phyloP scores from a whole-genome alignment of 2,113 vertebrate species.

The Elephas maximus region DNA sequence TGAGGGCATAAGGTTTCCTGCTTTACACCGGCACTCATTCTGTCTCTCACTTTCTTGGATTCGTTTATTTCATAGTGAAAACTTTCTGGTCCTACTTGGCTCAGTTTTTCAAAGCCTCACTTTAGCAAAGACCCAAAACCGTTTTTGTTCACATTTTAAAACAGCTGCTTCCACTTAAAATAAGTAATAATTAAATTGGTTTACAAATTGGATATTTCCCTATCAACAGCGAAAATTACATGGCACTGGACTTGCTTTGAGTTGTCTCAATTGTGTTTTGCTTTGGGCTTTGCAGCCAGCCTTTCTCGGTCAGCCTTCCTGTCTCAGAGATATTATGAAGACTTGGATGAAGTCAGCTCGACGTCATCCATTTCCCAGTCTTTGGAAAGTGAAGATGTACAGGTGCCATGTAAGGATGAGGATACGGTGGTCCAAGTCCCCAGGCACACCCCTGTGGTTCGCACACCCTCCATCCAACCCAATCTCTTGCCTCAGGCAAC shows the following conservation, averaged over 20 bases:
- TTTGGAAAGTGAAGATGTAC: slow-evolving; percentile 91
- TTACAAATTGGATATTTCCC: not conserved
- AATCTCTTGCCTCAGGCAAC: slow-evolving; percentile 90
- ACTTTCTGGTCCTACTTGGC: not conserved
- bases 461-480: slow-evolving; percentile 94
- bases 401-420: slow-evolving; percentile 87
- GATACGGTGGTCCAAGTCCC: slow-evolving; percentile 84
- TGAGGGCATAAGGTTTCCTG: not conserved
- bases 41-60: not conserved
- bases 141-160: not conserved
- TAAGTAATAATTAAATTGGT: not conserved
- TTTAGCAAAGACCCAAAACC: not conserved
- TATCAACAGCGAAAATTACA: not conserved
- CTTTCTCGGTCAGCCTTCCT: slow-evolving; percentile 97
- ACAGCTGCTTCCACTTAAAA: slow-evolving; percentile 59
- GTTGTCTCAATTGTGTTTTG: not conserved
- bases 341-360: slow-evolving; percentile 96
- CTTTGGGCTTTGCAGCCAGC: slow-evolving; percentile 89
- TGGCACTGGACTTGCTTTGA: not conserved
- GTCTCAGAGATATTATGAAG: slow-evolving; percentile 95
- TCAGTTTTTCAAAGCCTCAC: not conserved
- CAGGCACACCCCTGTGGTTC: slow-evolving; percentile 93
- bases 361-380: slow-evolving; percentile 94
- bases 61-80: not conserved
- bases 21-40: not conserved